Conservation (phyloP, 2,797 vertebrate genomes). For the Pseudochaenichthys georgianus region DNA sequence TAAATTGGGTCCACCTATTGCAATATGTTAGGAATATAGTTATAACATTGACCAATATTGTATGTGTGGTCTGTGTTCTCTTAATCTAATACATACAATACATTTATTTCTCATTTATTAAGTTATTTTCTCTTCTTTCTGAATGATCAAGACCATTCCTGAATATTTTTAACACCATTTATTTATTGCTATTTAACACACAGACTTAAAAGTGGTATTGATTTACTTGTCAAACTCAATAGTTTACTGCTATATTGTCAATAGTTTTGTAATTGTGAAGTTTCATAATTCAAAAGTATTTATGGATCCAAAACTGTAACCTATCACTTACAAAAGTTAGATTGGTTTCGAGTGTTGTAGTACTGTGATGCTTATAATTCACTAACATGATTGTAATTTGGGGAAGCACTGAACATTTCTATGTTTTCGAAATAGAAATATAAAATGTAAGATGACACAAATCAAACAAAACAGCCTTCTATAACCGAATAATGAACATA, state of each 20-base stretch:
- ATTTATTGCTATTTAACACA: conserved; percentile 12
- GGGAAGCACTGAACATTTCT: conserved; percentile 4
- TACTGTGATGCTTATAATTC: conserved; percentile 6
- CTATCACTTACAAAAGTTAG: neutral
- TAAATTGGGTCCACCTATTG: conserved; percentile 28
- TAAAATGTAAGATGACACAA: conserved; percentile 9
- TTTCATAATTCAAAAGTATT: neutral
- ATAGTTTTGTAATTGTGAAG: neutral
- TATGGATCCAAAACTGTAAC: neutral
- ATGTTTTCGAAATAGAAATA: neutral
- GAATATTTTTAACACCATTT: neutral
- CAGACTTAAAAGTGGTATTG: conserved; percentile 1
- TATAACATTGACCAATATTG: neutral
- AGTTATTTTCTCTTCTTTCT: conserved; percentile 6
- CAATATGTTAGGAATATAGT: conserved; percentile 17
- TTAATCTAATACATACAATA: conserved; percentile 11
- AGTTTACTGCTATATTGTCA: neutral
- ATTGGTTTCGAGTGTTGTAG: neutral
- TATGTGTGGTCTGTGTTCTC: neutral
- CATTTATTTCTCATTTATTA: conserved; percentile 13
- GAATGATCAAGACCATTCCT: conserved; percentile 3
- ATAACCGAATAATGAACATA: conserved; percentile 1
- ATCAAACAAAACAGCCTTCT: conserved; percentile 19
- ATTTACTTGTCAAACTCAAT: neutral
- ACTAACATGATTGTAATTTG: neutral